Base-by-base conservation (phyloP, 2,888 invertebrate genomes). In the Drosophila fungiperda region DNA sequence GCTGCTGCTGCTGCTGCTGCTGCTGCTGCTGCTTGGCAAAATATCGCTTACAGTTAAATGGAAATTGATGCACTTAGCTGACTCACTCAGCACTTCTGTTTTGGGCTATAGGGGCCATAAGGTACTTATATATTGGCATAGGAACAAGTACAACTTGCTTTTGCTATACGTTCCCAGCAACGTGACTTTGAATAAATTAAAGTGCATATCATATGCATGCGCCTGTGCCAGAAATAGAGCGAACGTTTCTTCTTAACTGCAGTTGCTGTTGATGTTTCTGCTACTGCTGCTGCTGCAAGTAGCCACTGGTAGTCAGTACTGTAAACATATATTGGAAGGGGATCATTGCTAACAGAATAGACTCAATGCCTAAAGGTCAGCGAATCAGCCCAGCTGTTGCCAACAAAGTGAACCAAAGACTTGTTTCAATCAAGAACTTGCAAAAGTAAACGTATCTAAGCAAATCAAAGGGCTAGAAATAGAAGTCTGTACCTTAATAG, bases 31-130 rank as follows among this genome's bases (percentile, higher is more conserved):
- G 80, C 76, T 54, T 75, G 63, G 77, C 59, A 80, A 83, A 81
- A 81, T 81, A 81, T 82, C 77, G 90, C 90, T 87, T 87, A 90
- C 87, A 87, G 87, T 87, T 87, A 90, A 90, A 87, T 87, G 90
- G 87, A 89, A 90, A 87, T 90, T 90, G 89, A 89, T 89, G 87
- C 87, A 87, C 87, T 90, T 90, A 90, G 87, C 87, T 87, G 87
- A 90, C 90, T 90, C 87, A 87, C 89, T 90, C 90, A 74, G 87
- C 68, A 68, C 68, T 86, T 87, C 89, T 87, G 82, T 76, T 74
- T 74, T 74, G 83, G 68, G 48, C 59, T 64, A 76, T 72, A 53
- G 61, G 60, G 70, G 71, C 77, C 72, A 80, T 78, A 76, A 79
- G 66, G 81, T 78, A 80, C 78, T 80, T 58, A 70, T 80, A 67